Evolutionary conservation across 2,888 invertebrate genomes (phyloP).

Genomic region (Gryllus longicercus): DNA sequence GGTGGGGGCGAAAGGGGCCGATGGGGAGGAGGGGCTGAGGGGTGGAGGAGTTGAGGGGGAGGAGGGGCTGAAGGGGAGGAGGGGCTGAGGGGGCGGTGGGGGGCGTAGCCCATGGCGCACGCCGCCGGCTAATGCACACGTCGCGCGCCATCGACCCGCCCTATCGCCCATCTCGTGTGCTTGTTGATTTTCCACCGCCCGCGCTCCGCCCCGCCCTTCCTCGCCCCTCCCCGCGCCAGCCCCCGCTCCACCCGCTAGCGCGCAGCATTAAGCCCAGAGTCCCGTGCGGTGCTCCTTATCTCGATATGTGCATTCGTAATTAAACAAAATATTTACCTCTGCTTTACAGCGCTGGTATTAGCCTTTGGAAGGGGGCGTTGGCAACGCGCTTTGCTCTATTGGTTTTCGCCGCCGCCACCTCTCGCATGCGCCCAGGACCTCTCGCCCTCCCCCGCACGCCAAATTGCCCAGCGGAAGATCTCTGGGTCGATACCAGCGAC

Average conservation of each 20-base stretch:
- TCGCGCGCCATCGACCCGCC: conserved; percentile 3
- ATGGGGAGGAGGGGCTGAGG: background rate
- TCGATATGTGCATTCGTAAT: no score
- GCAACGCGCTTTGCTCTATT: no score
- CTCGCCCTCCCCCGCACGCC: no score
- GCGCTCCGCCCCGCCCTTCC: background rate
- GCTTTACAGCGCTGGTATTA: no score
- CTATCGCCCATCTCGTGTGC: conserved; percentile 2
- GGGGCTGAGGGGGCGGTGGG: background rate
- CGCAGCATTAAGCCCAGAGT: no score
- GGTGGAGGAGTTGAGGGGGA: background rate
- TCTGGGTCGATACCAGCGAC: no score
- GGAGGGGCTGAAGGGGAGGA: background rate
- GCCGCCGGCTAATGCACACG: conserved; percentile 4
- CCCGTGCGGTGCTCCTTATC: no score
- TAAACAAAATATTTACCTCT: no score
- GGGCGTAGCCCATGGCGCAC: background rate
- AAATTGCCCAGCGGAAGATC: no score
- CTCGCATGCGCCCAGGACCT: no score
- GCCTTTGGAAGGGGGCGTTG: no score
- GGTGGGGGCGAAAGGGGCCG: background rate
- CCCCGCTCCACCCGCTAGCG: background rate
- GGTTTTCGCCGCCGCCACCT: no score
- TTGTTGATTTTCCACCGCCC: background rate
- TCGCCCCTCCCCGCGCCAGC: background rate